These are phyloP conservation scores for Clarias batrachus DNA, from an alignment of 2,113 vertebrate species.

Conservation along the genomic window DNA sequence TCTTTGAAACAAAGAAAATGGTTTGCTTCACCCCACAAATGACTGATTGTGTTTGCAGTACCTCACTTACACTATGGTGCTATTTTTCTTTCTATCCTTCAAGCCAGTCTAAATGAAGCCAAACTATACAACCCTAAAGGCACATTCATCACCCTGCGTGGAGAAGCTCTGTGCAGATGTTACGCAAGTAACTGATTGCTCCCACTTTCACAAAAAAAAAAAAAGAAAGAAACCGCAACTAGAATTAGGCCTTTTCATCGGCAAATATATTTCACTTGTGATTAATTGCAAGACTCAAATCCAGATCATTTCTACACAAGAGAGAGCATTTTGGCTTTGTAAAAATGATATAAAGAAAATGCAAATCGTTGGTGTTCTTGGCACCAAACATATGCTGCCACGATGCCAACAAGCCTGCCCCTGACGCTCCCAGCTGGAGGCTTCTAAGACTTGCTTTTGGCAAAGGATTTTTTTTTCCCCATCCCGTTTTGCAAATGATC, in stretches of 20 bases:
- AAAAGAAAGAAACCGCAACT: constrained; percentile 65
- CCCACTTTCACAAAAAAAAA: constrained; percentile 62
- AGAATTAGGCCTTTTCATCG: constrained; percentile 84
- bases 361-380: constrained; percentile 83
- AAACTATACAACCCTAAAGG: constrained; percentile 77
- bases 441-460: constrained; percentile 81
- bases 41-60: constrained; percentile 76
- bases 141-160: constrained; percentile 78
- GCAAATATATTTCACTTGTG: constrained; percentile 84
- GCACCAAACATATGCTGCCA: constrained; percentile 82
- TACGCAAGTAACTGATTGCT: constrained; percentile 68
- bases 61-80: constrained; percentile 70
- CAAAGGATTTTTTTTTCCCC: constrained; percentile 75
- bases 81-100: constrained; percentile 73
- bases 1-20: constrained; percentile 72
- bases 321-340: constrained; percentile 79
- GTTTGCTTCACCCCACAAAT: constrained; percentile 63
- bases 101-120: constrained; percentile 77
- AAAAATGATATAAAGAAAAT: constrained; percentile 84
- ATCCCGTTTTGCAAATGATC: constrained; percentile 81
- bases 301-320: constrained; percentile 80
- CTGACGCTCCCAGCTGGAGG: constrained; percentile 82
- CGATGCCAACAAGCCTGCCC: constrained; percentile 81
- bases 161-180: constrained; percentile 74
- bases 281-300: constrained; percentile 86